Evolutionary conservation across 2,797 vertebrate species (phyloP).

Genomic region (Tenualosa ilisha): DNA sequence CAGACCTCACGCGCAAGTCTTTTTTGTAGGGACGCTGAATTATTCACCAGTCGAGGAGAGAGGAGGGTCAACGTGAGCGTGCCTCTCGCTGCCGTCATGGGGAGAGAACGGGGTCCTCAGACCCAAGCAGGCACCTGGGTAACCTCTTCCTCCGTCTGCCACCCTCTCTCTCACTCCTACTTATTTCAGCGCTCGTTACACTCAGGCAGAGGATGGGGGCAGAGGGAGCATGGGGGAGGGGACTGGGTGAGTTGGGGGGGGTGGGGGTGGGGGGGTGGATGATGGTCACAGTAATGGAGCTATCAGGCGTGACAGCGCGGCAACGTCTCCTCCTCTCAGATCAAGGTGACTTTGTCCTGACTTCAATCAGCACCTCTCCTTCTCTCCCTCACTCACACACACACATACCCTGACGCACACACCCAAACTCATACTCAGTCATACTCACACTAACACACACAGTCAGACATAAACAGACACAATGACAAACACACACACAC

Average conservation of each 20-base stretch:
- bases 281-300: conserved; percentile 50
- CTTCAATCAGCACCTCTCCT: conserved; percentile 58
- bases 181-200: conserved; percentile 57
- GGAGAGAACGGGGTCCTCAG: not conserved
- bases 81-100: not conserved
- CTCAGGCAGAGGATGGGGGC: conserved; percentile 42
- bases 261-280: too few relatives aligned
- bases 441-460: not conserved
- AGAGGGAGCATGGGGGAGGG: too few relatives aligned
- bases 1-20: not conserved
- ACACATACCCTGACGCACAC: not conserved
- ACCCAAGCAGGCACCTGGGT: not conserved
- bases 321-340: conserved; percentile 29
- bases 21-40: not conserved
- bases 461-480: too few relatives aligned
- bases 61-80: not conserved
- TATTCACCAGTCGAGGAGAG: not conserved
- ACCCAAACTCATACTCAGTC: not conserved
- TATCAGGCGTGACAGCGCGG: conserved; percentile 22
- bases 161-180: not conserved
- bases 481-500: not conserved
- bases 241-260: conserved; percentile 7
- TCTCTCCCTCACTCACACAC: not conserved
- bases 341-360: conserved; percentile 74
- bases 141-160: not conserved